phyloP scores from a whole-genome alignment of 2,797 vertebrate species.

The Danio aesculapii region DNA sequence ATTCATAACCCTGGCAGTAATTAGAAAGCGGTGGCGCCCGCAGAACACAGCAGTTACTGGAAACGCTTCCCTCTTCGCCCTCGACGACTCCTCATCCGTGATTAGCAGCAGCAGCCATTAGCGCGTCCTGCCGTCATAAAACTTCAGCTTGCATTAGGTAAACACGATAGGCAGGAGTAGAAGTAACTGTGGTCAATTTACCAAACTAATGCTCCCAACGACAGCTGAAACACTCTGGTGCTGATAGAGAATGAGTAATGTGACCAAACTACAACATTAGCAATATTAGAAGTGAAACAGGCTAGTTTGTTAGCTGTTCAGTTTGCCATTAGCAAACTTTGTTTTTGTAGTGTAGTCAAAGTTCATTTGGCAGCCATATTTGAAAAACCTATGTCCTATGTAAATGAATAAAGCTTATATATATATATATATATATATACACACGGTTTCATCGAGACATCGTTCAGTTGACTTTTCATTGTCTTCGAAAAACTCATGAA shows the following conservation, averaged over 20 bases:
- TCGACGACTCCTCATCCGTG: conserved; percentile 42
- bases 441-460: too few relatives aligned
- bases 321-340: not conserved
- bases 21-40: conserved; percentile 45
- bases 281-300: not conserved
- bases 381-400: too few relatives aligned
- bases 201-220: conserved; percentile 14
- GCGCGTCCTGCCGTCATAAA: not conserved
- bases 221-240: not conserved
- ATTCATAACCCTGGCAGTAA: conserved; percentile 60
- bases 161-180: conserved; percentile 6
- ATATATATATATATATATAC: too few relatives aligned
- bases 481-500: too few relatives aligned
- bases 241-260: not conserved
- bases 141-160: conserved; percentile 26
- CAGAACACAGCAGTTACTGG: conserved; percentile 53
- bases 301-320: not conserved
- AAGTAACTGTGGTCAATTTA: conserved; percentile 10
- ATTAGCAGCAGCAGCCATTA: conserved; percentile 39
- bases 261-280: not conserved
- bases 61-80: conserved; percentile 41
- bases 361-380: too few relatives aligned
- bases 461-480: too few relatives aligned
- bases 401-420: too few relatives aligned
- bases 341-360: not conserved